Conservation (phyloP, 2,797 vertebrate species). For the Falco biarmicus region DNA sequence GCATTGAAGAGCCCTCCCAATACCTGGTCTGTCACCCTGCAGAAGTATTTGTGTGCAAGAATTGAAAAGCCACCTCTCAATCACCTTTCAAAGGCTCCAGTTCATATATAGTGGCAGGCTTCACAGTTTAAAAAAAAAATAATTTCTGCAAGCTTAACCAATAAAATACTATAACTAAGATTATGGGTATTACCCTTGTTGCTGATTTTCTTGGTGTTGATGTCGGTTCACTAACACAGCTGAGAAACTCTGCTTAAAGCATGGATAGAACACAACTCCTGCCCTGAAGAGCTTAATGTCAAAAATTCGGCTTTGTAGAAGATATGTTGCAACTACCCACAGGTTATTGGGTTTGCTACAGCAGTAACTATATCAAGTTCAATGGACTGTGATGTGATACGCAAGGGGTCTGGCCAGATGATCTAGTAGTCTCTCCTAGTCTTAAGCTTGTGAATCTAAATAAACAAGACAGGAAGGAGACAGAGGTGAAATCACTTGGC, state of each 20-base stretch:
- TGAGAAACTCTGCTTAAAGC: constrained; percentile 8
- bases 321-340: not conserved
- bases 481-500: constrained; percentile 37
- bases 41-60: not conserved
- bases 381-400: not conserved
- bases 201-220: not conserved
- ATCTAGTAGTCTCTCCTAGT: constrained; percentile 14
- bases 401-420: not conserved
- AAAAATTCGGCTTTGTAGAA: constrained; percentile 8
- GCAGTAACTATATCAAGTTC: constrained; percentile 27
- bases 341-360: constrained; percentile 23
- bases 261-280: not conserved
- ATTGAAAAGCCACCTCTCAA: not conserved
- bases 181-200: not conserved
- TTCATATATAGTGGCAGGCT: not conserved
- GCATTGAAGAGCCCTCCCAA: not conserved
- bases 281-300: not conserved
- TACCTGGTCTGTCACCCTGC: not conserved
- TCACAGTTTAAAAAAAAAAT: not conserved
- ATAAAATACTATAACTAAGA: constrained; percentile 7
- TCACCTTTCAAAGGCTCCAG: not conserved
- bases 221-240: not conserved
- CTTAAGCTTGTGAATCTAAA: constrained; percentile 46
- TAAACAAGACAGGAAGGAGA: constrained; percentile 30
- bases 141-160: not conserved